These are phyloP conservation scores for Orientallactaga bullata DNA, from an alignment of 2,113 vertebrate species.

Conservation along the genomic window DNA sequence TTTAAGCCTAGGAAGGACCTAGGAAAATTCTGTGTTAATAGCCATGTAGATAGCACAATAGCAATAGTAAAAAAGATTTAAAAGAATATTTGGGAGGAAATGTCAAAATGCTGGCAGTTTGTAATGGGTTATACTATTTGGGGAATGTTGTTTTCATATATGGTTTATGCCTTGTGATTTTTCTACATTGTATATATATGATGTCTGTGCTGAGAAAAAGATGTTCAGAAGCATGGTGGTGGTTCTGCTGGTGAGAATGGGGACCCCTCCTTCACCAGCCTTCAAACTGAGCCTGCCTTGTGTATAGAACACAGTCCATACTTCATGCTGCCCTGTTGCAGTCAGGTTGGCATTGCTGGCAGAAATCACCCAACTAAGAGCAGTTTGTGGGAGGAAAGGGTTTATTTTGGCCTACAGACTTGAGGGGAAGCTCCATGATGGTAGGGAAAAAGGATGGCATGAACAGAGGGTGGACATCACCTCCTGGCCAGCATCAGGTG, in stretches of 20 bases:
- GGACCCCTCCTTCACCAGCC: neutral
- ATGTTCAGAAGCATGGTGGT: neutral
- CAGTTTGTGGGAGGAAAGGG: no score
- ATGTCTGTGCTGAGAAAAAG: neutral
- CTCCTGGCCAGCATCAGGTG: no score
- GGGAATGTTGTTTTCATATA: neutral
- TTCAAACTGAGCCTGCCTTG: neutral
- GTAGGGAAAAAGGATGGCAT: no score
- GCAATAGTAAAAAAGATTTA: neutral
- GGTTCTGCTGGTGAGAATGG: neutral
- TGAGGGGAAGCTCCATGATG: no score
- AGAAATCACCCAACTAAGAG: no score
- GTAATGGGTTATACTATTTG: slow-evolving; percentile 24
- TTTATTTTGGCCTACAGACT: no score
- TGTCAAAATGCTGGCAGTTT: slow-evolving; percentile 8
- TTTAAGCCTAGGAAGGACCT: neutral
- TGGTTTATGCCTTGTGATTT: neutral
- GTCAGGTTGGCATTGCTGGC: no score
- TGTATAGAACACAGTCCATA: neutral
- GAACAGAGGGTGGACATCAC: no score
- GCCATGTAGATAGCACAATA: neutral
- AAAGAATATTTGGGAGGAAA: slow-evolving; percentile 5
- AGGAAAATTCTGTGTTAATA: neutral
- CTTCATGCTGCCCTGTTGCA: neutral
- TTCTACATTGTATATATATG: neutral